A percentile compares a stretch with the other conserved stretches of the same genome.
These are phyloP conservation scores for Lagopus muta DNA, from an alignment of 2,113 vertebrate species.

Conservation along the genomic window DNA sequence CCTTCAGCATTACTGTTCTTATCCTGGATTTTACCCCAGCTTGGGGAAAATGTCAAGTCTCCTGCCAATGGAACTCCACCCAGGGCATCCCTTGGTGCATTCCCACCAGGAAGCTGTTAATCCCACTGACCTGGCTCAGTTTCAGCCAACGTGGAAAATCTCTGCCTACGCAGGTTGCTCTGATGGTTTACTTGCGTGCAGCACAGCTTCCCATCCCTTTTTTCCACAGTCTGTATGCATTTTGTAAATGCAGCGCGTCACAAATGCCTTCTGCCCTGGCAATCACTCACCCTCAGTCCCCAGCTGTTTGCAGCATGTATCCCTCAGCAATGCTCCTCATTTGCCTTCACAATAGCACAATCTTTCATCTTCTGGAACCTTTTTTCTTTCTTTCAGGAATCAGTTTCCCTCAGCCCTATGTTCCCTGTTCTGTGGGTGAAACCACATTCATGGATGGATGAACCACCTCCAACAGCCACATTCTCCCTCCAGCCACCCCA, in stretches of 20 bases:
- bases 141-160: not conserved
- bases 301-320: not conserved
- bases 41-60: not conserved
- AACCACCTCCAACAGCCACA: not conserved
- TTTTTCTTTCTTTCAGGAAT: not conserved
- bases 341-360: not conserved
- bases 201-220: not conserved
- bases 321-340: not conserved
- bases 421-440: not conserved
- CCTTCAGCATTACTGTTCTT: fast-evolving
- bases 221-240: not conserved
- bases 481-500: not conserved
- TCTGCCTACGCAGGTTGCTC: not conserved
- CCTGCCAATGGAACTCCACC: not conserved
- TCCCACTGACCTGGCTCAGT: slow-evolving; percentile 6
- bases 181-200: not conserved
- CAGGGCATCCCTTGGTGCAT: not conserved
- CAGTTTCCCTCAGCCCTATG: fast-evolving
- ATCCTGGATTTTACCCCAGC: not conserved
- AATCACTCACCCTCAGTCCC: not conserved
- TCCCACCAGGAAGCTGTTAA: slow-evolving; percentile 28
- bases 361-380: not conserved
- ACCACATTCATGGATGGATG: not conserved
- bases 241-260: not conserved
- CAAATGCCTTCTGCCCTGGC: not conserved